A percentile compares a stretch with the other conserved stretches of the same genome.
Conservation (phyloP, 2,888 invertebrate species). For the Pandemis corylana region DNA sequence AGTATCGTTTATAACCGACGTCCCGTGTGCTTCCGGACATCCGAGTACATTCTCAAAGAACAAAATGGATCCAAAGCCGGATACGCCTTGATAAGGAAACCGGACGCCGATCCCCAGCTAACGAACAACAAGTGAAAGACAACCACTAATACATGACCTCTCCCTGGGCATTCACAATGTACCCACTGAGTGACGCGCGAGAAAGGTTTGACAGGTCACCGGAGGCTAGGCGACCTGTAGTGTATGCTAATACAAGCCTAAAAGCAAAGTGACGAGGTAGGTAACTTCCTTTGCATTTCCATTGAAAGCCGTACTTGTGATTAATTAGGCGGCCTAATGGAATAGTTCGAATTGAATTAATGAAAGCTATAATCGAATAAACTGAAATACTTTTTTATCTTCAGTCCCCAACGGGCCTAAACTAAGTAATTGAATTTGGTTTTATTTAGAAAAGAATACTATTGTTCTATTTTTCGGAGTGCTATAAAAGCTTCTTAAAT, state of each 20-base stretch:
- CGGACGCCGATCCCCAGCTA: conserved; percentile 71
- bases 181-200: conserved; percentile 6
- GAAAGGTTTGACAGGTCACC: conserved; percentile 48
- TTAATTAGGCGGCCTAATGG: conserved; percentile 29
- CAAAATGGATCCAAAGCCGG: conserved; percentile 69
- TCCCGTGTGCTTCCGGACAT: conserved; percentile 51
- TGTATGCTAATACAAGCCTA: conserved; percentile 40
- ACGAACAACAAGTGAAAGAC: conserved; percentile 70
- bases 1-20: conserved; percentile 37
- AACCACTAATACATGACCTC: conserved; percentile 56
- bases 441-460: background rate
- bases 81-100: conserved; percentile 74
- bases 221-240: conserved; percentile 49
- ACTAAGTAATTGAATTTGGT: conserved; percentile 15
- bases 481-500: background rate
- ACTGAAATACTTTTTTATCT: conserved; percentile 1
- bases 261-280: conserved; percentile 31
- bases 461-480: background rate
- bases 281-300: conserved; percentile 35
- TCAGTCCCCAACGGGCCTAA: background rate
- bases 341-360: conserved; percentile 17
- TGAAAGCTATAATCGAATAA: background rate
- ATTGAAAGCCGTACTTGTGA: conserved; percentile 28
- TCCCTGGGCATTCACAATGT: conserved; percentile 41
- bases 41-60: conserved; percentile 69